These are phyloP conservation scores for Grantiella picta DNA, from an alignment of 2,113 vertebrate species.

Conservation along the genomic window DNA sequence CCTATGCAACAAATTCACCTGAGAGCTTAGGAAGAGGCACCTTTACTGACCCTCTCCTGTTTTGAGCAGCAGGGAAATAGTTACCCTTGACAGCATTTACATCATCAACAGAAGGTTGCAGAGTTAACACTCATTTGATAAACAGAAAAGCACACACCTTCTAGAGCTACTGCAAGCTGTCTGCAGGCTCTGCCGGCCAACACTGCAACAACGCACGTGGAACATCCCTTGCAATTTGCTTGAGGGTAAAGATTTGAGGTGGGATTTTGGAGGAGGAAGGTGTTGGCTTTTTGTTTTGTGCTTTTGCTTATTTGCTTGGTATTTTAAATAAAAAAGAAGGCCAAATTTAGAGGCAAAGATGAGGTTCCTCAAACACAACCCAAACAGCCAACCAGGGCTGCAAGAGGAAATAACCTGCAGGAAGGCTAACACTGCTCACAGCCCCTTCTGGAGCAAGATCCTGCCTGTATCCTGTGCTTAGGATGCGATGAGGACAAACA, in stretches of 20 bases:
- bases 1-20: not conserved
- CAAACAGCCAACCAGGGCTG: not conserved
- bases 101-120: conserved; percentile 37
- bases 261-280: not conserved
- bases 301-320: not conserved
- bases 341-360: not conserved
- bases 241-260: not conserved
- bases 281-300: not conserved
- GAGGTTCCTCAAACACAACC: not conserved
- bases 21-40: not conserved
- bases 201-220: not conserved
- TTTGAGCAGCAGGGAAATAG: conserved; percentile 2
- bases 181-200: not conserved
- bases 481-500: accelerated
- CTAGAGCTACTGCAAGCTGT: conserved; percentile 32
- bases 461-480: not conserved
- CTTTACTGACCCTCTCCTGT: not conserved
- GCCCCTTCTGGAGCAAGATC: not conserved
- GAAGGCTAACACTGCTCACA: accelerated
- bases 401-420: not conserved
- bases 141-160: conserved; percentile 40
- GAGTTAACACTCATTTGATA: conserved; percentile 5
- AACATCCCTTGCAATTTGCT: not conserved
- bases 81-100: not conserved
- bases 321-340: not conserved